Percentiles rank a stretch among this genome's conserved stretches.
These are phyloP conservation scores for Hyles vespertilio DNA, from an alignment of 1,140 invertebrate species.

Conservation along the genomic window DNA sequence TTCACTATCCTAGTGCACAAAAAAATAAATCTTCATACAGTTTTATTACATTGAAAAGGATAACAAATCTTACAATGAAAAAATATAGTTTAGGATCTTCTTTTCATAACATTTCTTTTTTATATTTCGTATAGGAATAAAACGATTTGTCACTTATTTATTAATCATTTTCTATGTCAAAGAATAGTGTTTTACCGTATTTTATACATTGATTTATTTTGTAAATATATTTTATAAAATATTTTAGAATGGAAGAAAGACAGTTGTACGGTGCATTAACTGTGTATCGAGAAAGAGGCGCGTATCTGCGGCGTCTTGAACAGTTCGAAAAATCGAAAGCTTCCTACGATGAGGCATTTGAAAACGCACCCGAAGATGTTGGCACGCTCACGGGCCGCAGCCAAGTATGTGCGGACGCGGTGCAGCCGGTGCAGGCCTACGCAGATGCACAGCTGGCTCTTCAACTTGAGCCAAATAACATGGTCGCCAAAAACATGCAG, in stretches of 20 bases:
- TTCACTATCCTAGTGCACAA: background rate
- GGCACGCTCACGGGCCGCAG: conserved; percentile 69
- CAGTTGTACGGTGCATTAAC: conserved; percentile 72
- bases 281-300: conserved; percentile 73
- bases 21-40: background rate
- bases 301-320: conserved; percentile 67
- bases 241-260: conserved; percentile 58
- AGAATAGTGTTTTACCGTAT: background rate
- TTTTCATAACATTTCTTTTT: too few species aligned
- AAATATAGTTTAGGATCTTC: too few species aligned
- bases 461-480: conserved; percentile 62
- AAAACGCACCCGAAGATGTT: conserved; percentile 66
- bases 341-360: conserved; percentile 71
- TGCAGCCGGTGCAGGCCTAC: conserved; percentile 69
- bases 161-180: background rate
- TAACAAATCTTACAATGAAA: too few species aligned
- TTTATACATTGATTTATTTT: background rate
- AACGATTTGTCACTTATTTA: background rate
- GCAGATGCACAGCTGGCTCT: conserved; percentile 72
- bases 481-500: conserved; percentile 71
- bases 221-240: background rate
- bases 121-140: background rate
- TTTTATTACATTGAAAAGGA: too few species aligned
- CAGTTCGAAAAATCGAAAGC: conserved; percentile 71
- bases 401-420: conserved; percentile 68